Evolutionary conservation across 2,113 vertebrate genomes (phyloP), one percentile per base, ranked within the genome.

Genomic region (Lampris incognitus): DNA sequence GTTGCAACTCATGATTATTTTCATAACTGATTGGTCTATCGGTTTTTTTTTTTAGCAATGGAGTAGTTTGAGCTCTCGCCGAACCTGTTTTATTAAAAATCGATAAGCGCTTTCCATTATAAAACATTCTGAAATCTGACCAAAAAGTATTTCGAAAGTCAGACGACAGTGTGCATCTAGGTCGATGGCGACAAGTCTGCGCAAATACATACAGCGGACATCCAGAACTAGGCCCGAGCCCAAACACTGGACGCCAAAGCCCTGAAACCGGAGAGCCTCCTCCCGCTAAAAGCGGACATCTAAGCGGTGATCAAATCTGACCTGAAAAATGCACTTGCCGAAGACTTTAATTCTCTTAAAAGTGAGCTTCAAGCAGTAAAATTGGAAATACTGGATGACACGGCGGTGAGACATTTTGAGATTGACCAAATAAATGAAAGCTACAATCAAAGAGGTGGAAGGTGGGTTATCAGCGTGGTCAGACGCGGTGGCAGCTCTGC

Each of bases 351-450:
- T 11, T 55, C 44, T 9, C 67, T 69, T 41, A 46, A 46, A 9
- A 69, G 37, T 9, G 51, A 58, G 24, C 4, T 58, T 6, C 39
- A 63, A 44, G 59, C 60, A 5, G 9, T 62, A 5, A 76, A 44
- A 46, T 10, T 13, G 2, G 59, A 72, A 79, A 72, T 61, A 8
- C 39, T n/a, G 2, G 72, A 67, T 13, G 52, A 36, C n/a, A 61
- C 48, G 9, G 38, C 40, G 4, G 46, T 63, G 4, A 59, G 44
- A 37, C 55, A 40, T 24, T 2, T 63, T 39, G 56, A 79, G 11
- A 62, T 72, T 5, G 63, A 79, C 10, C 48, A 57, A 2, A 24
- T 24, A 24, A 24, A 59, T 67, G 54, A 72, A 63, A 6, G 54
- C 42, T 10, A 52, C 55, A 2, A 39, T 79, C 3, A 67, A 42